Evolutionary conservation across 2,797 vertebrate genomes (phyloP).

Genomic region (Manis pentadactyla): DNA sequence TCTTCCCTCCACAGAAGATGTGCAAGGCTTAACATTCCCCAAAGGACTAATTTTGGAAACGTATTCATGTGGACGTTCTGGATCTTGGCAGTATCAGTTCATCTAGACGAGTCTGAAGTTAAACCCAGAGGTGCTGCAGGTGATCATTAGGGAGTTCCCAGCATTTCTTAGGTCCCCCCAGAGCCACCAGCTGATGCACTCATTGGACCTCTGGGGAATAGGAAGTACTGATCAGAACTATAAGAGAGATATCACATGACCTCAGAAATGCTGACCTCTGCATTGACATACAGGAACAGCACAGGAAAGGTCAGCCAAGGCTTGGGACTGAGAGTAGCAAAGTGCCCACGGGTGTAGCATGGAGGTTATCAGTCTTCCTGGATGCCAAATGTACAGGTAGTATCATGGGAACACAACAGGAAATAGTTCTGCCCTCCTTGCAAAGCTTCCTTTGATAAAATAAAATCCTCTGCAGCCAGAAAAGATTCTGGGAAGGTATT

Average conservation of each 20-base stretch:
- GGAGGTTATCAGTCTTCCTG: not conserved
- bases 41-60: conserved; percentile 28
- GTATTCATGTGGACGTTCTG: not conserved
- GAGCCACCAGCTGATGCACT: not conserved
- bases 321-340: not conserved
- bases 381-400: not conserved
- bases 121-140: not conserved
- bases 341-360: not conserved
- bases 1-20: not conserved
- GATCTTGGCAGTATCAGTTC: not conserved
- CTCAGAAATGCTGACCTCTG: not conserved
- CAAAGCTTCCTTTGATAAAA: not conserved
- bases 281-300: not conserved
- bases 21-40: not conserved
- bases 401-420: not conserved
- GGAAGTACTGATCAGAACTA: not conserved
- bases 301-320: not conserved
- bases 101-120: not conserved
- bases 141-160: not conserved
- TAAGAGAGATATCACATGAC: not conserved
- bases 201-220: not conserved
- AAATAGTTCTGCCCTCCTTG: not conserved
- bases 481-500: not conserved
- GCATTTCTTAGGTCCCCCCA: not conserved
- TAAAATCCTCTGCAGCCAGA: not conserved